Percentiles rank a stretch among this genome's conserved stretches.
These are phyloP conservation scores for Metellina segmentata DNA, from an alignment of 2,888 invertebrate genomes.

Conservation along the genomic window DNA sequence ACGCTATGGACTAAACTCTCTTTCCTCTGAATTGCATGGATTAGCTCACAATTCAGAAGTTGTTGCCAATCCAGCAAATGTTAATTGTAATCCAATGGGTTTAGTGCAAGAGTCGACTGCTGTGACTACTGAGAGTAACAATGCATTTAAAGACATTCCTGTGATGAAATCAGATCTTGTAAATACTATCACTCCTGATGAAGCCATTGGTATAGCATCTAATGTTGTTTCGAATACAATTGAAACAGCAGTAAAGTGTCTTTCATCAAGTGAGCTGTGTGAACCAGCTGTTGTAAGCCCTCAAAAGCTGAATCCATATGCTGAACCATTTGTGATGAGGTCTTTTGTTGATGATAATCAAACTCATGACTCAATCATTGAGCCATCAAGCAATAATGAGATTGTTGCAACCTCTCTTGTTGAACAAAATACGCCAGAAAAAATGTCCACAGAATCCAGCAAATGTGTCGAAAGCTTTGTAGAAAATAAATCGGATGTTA, in stretches of 20 bases:
- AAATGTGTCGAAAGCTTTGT: no score
- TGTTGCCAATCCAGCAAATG: neutral
- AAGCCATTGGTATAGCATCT: constrained; percentile 70
- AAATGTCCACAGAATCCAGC: no score
- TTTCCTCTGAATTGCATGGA: neutral
- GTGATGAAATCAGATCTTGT: neutral
- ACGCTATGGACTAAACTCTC: constrained; percentile 28
- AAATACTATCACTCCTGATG: constrained; percentile 36
- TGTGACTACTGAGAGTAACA: neutral
- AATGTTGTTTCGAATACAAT: constrained; percentile 66
- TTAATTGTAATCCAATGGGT: neutral
- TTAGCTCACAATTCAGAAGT: neutral
- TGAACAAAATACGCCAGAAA: no score
- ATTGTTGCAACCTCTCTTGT: no score
- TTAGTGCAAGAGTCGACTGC: neutral
- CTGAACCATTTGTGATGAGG: constrained; percentile 71
- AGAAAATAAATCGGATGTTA: no score
- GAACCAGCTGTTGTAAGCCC: constrained; percentile 1
- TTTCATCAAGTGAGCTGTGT: constrained; percentile 23
- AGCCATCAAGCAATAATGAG: no score
- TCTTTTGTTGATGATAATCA: constrained; percentile 35
- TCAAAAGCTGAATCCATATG: constrained; percentile 58
- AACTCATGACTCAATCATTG: neutral
- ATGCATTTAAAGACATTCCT: neutral
- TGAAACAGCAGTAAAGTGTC: constrained; percentile 66